These are phyloP conservation scores for Auanema freiburgensis DNA, from an alignment of 2,888 invertebrate genomes.

Conservation along the genomic window DNA sequence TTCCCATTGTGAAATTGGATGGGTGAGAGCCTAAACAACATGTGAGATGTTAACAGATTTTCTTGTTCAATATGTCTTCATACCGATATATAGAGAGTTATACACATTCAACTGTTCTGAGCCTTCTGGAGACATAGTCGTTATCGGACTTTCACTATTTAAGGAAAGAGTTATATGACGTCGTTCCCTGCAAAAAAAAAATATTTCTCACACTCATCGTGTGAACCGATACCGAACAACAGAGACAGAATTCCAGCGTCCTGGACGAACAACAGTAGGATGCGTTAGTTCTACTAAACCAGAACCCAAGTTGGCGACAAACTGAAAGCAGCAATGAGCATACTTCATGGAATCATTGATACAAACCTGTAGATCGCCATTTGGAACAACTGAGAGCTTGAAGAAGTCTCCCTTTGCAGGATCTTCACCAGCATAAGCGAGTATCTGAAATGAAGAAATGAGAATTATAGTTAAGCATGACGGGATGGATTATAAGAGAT, in stretches of 20 bases:
- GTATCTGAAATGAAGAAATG: slow-evolving; percentile 13
- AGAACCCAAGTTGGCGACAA: slow-evolving; percentile 41
- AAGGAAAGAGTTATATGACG: slow-evolving; percentile 33
- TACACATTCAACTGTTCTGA: slow-evolving; percentile 50
- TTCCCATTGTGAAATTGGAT: slow-evolving; percentile 10
- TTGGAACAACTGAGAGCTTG: slow-evolving; percentile 24
- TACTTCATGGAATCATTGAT: neutral
- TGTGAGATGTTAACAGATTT: neutral
- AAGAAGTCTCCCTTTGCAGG: slow-evolving; percentile 35
- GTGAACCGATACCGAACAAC: slow-evolving; percentile 23
- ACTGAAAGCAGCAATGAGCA: slow-evolving; percentile 16
- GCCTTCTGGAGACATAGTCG: slow-evolving; percentile 33
- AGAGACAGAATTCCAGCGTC: slow-evolving; percentile 40
- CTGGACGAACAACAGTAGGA: slow-evolving; percentile 27
- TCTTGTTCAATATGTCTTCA: neutral
- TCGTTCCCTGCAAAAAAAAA: slow-evolving; percentile 18
- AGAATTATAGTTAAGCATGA: too few relatives aligned
- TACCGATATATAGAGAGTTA: slow-evolving; percentile 41
- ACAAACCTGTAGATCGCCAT: slow-evolving; percentile 19
- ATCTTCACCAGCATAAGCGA: slow-evolving; percentile 32
- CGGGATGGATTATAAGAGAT: neutral
- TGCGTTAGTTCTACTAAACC: slow-evolving; percentile 40
- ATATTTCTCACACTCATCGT: neutral
- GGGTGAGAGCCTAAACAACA: slow-evolving; percentile 24
- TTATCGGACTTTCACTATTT: slow-evolving; percentile 39